Evolutionary conservation across 2,888 invertebrate genomes (phyloP).

Genomic region (Eucera pruinosa): DNA sequence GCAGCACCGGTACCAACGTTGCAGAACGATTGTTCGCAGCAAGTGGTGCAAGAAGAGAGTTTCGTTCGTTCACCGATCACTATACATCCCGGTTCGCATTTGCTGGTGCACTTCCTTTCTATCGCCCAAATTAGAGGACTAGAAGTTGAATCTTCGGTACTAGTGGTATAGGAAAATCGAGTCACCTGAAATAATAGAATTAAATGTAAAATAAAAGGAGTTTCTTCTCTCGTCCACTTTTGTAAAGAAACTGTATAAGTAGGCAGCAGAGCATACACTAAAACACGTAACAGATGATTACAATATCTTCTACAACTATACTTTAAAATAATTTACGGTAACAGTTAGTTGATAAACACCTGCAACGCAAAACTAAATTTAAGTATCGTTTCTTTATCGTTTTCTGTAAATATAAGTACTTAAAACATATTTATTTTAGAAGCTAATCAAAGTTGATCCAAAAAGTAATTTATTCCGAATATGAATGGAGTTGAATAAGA

Average conservation of each 20-base stretch:
- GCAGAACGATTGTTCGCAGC: conserved; percentile 92
- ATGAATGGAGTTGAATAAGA: no score
- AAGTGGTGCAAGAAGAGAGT: conserved; percentile 93
- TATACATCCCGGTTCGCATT: conserved; percentile 95
- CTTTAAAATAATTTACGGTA: no score
- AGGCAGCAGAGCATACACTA: no score
- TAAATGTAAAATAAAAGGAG: not conserved
- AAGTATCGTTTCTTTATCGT: no score
- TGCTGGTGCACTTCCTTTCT: conserved; percentile 92
- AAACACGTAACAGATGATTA: no score
- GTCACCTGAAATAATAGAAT: conserved; percentile 87
- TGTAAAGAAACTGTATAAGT: not conserved
- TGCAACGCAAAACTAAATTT: no score
- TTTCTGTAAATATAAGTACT: no score
- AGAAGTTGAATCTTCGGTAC: conserved; percentile 91
- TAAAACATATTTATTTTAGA: no score
- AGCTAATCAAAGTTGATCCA: no score
- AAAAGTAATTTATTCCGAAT: no score
- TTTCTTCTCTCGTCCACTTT: not conserved
- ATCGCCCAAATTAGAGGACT: conserved; percentile 92
- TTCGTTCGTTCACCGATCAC: conserved; percentile 95
- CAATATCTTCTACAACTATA: no score
- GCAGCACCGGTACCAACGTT: conserved; percentile 89
- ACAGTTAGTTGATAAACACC: no score
- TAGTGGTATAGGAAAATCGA: conserved; percentile 92